phyloP scores from a whole-genome alignment of 1,140 invertebrate species.

The Teleogryllus occipitalis region DNA sequence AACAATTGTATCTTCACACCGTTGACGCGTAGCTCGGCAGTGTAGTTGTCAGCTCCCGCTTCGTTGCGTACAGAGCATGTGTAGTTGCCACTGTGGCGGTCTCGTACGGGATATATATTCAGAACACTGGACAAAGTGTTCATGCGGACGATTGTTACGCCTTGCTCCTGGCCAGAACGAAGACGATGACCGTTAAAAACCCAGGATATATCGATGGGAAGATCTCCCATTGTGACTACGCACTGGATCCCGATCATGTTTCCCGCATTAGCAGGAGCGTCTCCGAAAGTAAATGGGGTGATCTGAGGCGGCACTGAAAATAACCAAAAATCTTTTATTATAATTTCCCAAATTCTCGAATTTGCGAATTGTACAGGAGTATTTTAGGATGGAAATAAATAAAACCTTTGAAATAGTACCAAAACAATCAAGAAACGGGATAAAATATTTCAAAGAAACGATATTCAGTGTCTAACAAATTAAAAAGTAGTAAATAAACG shows the following conservation, averaged over 20 bases:
- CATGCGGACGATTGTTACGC: slow-evolving; percentile 25
- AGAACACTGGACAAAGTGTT: slow-evolving; percentile 30
- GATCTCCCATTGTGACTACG: slow-evolving; percentile 73
- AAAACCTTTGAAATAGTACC: neutral
- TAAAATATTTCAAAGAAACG: neutral
- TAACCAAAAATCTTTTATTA: neutral
- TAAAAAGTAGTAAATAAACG: neutral
- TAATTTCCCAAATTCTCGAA: too few species aligned
- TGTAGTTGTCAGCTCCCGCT: slow-evolving; percentile 59
- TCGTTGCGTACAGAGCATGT: slow-evolving; percentile 44
- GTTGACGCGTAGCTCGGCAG: slow-evolving; percentile 60
- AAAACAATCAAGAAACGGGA: neutral
- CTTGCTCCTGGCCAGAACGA: slow-evolving; percentile 34
- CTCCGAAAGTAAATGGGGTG: slow-evolving; percentile 31
- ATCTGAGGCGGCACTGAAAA: slow-evolving; percentile 26
- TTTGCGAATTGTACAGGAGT: too few species aligned
- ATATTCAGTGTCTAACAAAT: neutral
- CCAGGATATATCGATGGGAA: slow-evolving; percentile 71
- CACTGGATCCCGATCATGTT: slow-evolving; percentile 51
- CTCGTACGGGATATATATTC: slow-evolving; percentile 32
- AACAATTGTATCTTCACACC: slow-evolving; percentile 37
- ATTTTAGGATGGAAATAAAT: neutral
- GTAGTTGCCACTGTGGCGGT: slow-evolving; percentile 27
- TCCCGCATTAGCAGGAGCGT: slow-evolving; percentile 32
- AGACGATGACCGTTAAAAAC: slow-evolving; percentile 50